These are phyloP conservation scores for Aphidius colemani DNA, from an alignment of 2,888 invertebrate genomes.

Conservation along the genomic window DNA sequence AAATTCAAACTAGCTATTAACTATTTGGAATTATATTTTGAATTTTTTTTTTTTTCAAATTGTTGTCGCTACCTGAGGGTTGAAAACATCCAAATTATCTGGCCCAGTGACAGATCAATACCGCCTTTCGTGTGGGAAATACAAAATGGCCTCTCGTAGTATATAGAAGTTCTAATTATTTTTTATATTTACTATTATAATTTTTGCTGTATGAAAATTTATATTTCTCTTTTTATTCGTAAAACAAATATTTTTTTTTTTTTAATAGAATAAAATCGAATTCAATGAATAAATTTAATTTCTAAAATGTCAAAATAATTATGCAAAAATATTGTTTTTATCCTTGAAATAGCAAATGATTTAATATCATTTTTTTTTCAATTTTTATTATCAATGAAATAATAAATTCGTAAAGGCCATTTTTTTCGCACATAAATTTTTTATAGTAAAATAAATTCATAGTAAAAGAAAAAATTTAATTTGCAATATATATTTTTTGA, in stretches of 20 bases:
- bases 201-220: no score
- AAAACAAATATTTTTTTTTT: no score
- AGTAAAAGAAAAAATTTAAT: background rate
- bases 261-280: no score
- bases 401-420: conserved; percentile 6
- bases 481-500: background rate
- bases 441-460: background rate
- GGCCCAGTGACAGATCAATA: conserved; percentile 58
- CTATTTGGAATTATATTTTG: no score
- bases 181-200: conserved; percentile 27
- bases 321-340: no score
- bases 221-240: background rate
- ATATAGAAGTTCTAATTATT: conserved; percentile 30
- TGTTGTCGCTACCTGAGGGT: background rate
- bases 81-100: conserved; percentile 22
- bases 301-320: no score
- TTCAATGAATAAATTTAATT: no score
- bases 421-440: background rate
- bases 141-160: conserved; percentile 57
- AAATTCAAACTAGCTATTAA: background rate
- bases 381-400: background rate
- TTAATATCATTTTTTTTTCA: no score
- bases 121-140: conserved; percentile 54
- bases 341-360: no score
- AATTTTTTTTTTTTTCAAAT: background rate